These are phyloP conservation scores for Drosophila aff. DNA, from an alignment of 1,140 invertebrate genomes.

Conservation along the genomic window DNA sequence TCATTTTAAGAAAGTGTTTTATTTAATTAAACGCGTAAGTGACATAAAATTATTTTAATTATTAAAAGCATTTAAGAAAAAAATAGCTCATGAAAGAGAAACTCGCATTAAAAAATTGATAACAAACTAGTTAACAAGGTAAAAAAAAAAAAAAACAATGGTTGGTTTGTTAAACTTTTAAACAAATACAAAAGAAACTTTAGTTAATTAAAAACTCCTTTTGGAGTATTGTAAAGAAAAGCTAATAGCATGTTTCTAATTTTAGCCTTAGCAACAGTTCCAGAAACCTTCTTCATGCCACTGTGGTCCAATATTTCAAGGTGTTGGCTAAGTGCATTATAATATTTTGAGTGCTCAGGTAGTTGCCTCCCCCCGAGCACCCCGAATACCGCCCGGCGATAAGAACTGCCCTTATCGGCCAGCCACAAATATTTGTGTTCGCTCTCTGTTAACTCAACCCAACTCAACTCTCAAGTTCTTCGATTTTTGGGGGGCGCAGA, in stretches of 20 bases:
- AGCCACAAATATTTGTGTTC: constrained; percentile 48
- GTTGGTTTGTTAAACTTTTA: too few relatives aligned
- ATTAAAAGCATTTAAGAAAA: too few relatives aligned
- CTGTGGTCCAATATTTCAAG: constrained; percentile 32
- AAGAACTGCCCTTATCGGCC: constrained; percentile 37
- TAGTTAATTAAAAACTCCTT: not conserved
- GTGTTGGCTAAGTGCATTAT: constrained; percentile 58
- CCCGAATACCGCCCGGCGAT: constrained; percentile 1
- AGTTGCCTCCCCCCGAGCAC: not conserved
- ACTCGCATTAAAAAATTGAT: too few relatives aligned
- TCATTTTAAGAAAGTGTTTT: too few relatives aligned
- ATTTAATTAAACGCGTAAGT: too few relatives aligned
- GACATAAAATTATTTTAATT: too few relatives aligned
- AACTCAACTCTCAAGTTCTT: not conserved
- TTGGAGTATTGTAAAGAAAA: not conserved
- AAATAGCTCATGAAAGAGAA: too few relatives aligned
- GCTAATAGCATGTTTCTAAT: not conserved
- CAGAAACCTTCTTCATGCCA: constrained; percentile 1
- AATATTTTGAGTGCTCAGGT: constrained; percentile 43
- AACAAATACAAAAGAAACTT: not conserved
- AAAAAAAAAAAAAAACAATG: too few relatives aligned
- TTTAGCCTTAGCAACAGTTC: not conserved
- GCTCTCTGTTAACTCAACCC: constrained; percentile 10
- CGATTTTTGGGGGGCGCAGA: constrained; percentile 5
- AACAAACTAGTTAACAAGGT: not conserved